A percentile compares a stretch with the other conserved stretches of the same genome.
Evolutionary conservation across 2,888 invertebrate genomes (phyloP).

Genomic region (Amphipoea oculea): DNA sequence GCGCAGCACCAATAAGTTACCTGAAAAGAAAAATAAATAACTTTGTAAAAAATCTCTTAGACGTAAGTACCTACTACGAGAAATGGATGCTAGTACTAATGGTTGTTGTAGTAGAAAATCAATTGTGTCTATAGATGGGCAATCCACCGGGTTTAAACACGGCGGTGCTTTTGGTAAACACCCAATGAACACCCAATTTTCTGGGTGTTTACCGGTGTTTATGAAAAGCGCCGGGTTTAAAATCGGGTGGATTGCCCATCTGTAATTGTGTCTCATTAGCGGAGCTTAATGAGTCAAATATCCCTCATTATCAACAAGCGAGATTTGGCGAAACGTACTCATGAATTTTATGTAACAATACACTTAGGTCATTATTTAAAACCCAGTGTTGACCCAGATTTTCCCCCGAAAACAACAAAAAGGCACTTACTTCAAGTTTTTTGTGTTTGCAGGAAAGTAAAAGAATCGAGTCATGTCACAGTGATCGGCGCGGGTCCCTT

Average conservation of each 20-base stretch:
- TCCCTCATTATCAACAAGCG: not conserved
- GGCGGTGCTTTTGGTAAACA: no score
- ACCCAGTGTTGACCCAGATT: not conserved
- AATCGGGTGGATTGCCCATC: no score
- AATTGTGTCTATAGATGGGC: no score
- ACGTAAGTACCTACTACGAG: not conserved
- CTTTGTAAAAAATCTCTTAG: not conserved
- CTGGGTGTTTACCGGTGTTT: no score
- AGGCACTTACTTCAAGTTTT: not conserved
- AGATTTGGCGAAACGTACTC: not conserved
- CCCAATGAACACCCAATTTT: no score
- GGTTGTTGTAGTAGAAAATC: no score
- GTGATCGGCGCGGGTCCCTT: slow-evolving; percentile 82
- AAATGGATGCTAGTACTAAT: not conserved
- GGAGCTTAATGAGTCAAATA: no score
- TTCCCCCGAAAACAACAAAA: not conserved
- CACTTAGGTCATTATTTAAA: not conserved
- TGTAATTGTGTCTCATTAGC: no score
- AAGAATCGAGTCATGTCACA: slow-evolving; percentile 78
- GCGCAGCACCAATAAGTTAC: not conserved
- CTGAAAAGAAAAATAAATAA: not conserved
- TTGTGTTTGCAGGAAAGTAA: slow-evolving; percentile 72
- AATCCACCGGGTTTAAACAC: no score
- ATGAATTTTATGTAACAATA: not conserved
- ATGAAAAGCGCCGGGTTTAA: no score